Percentiles rank a stretch among this genome's conserved stretches.
Conservation (phyloP, 2,113 vertebrate genomes). For the Pithys albifrons region DNA sequence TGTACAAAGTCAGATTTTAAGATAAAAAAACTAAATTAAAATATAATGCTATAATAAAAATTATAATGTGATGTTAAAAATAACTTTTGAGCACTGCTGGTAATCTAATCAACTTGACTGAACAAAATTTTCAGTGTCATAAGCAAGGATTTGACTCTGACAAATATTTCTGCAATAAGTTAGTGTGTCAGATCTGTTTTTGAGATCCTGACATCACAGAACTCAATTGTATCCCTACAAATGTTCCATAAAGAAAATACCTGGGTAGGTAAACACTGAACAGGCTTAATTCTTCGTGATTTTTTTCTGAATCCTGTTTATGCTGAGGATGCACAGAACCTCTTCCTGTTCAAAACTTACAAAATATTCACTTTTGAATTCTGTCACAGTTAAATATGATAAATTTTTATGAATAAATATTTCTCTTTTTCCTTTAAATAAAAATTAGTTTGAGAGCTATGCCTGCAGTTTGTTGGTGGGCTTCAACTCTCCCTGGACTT, state of each 20-base stretch:
- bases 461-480: neutral
- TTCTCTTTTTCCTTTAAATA: neutral
- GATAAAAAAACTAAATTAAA: neutral
- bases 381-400: neutral
- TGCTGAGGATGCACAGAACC: neutral
- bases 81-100: neutral
- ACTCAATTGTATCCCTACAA: neutral
- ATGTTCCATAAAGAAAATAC: neutral
- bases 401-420: neutral
- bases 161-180: neutral
- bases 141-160: neutral
- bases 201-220: neutral
- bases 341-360: neutral
- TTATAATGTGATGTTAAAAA: neutral
- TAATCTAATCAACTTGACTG: neutral
- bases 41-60: neutral
- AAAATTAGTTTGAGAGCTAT: neutral
- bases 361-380: neutral
- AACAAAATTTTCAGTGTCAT: neutral
- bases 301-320: neutral
- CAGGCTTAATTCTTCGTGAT: neutral
- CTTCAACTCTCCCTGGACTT: neutral
- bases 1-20: neutral
- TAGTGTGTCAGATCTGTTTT: neutral
- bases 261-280: neutral